These are phyloP conservation scores for Stichodactyla helianthus DNA, from an alignment of 64 coral and sea anemone species.

Conservation along the genomic window DNA sequence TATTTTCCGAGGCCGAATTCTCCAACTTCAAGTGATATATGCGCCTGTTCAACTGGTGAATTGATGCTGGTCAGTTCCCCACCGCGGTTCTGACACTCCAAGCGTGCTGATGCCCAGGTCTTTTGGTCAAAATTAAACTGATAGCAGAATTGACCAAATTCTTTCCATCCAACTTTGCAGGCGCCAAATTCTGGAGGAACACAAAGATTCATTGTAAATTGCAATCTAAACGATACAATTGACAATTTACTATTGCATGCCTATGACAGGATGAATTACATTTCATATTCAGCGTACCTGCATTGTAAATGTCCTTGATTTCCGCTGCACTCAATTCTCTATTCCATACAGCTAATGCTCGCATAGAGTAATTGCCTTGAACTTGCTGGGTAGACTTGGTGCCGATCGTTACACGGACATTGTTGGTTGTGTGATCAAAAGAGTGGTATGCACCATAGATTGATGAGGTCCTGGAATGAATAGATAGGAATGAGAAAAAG, in stretches of 20 bases:
- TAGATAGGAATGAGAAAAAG: not conserved
- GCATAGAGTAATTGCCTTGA: constrained; percentile 41
- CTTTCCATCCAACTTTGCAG: constrained; percentile 76
- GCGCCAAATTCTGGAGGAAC: constrained; percentile 54
- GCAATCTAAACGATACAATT: not conserved
- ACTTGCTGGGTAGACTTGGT: constrained; percentile 18
- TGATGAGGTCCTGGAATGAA: not conserved
- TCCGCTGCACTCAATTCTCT: constrained; percentile 48
- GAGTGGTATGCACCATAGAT: not conserved
- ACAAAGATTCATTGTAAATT: not conserved
- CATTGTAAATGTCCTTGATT: constrained; percentile 64
- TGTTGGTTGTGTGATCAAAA: not conserved
- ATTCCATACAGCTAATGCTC: constrained; percentile 71
- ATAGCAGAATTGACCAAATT: constrained; percentile 84
- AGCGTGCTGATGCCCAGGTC: constrained; percentile 41
- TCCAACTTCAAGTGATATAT: constrained; percentile 75
- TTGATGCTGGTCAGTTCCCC: constrained; percentile 72
- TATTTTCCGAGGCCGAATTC: constrained; percentile 35
- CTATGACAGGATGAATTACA: not conserved
- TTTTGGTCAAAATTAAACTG: constrained; percentile 51
- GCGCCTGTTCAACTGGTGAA: constrained; percentile 74
- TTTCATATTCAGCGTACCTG: constrained; percentile 33
- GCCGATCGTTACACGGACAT: constrained; percentile 43
- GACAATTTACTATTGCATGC: not conserved
- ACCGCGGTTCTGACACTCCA: constrained; percentile 46